A percentile compares a stretch with the other conserved stretches of the same genome.
phyloP scores from a whole-genome alignment of 2,113 vertebrate species.

The Tichodroma muraria region DNA sequence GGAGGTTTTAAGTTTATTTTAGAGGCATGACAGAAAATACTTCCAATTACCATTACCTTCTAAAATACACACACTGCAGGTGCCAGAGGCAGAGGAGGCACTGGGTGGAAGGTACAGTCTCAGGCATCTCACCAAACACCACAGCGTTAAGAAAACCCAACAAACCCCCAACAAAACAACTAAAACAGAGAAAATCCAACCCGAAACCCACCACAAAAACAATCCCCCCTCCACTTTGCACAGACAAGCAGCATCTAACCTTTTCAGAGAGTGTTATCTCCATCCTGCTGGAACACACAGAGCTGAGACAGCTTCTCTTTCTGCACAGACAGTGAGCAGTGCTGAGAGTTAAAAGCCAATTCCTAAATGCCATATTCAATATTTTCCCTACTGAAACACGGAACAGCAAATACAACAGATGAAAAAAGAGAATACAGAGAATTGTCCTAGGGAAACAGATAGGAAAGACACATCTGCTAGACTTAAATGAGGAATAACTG shows the following conservation, averaged over 20 bases:
- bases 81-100: background rate
- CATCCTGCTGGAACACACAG: background rate
- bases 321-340: background rate
- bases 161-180: background rate
- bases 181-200: background rate
- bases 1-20: background rate
- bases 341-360: background rate
- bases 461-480: background rate
- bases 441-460: background rate
- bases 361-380: background rate
- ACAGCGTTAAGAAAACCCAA: background rate
- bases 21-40: background rate
- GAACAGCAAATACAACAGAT: background rate
- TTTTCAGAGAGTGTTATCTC: background rate
- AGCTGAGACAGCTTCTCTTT: background rate
- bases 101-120: background rate
- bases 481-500: background rate
- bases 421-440: background rate
- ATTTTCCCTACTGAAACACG: background rate
- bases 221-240: background rate
- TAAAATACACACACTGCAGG: background rate
- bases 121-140: fast-evolving
- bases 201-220: background rate
- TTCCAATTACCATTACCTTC: background rate
- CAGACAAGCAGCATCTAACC: background rate